Evolutionary conservation across 37 sponge, comb jelly and placozoan species (phyloP).

Genomic region (Spongia lamella): DNA sequence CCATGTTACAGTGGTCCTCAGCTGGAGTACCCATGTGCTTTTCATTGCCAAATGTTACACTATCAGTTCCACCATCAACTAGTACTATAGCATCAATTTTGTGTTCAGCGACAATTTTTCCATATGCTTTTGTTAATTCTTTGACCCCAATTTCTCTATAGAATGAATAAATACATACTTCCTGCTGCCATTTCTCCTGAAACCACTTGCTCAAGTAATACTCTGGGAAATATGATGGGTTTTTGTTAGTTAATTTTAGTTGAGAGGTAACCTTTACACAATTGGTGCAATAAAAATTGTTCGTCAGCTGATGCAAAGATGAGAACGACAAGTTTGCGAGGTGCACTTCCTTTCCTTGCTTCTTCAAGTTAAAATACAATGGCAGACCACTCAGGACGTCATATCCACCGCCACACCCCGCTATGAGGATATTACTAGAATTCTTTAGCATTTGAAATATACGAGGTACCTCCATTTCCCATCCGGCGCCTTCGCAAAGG

Average conservation of each 20-base stretch:
- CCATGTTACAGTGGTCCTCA: conserved; percentile 76
- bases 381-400: conserved; percentile 70
- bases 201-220: conserved; percentile 56
- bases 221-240: conserved; percentile 65
- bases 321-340: conserved; percentile 75
- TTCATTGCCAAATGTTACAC: conserved; percentile 73
- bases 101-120: conserved; percentile 37
- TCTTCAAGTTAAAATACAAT: conserved; percentile 44
- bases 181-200: conserved; percentile 21
- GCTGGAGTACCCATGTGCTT: conserved; percentile 60
- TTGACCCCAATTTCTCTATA: conserved; percentile 41
- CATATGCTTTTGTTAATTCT: conserved; percentile 42
- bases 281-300: conserved; percentile 6
- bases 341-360: conserved; percentile 46
- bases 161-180: conserved; percentile 57
- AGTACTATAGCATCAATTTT: conserved; percentile 67
- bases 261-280: conserved; percentile 28
- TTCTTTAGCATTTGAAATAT: conserved; percentile 53
- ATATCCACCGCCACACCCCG: conserved; percentile 77
- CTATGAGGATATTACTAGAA: conserved; percentile 34
- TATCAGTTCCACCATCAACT: conserved; percentile 79
- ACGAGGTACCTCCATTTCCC: conserved; percentile 32
- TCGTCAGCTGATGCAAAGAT: background rate
- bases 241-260: background rate
- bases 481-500: background rate